Evolutionary conservation across 2,797 vertebrate species (phyloP).

Genomic region (Tachyglossus aculeatus): DNA sequence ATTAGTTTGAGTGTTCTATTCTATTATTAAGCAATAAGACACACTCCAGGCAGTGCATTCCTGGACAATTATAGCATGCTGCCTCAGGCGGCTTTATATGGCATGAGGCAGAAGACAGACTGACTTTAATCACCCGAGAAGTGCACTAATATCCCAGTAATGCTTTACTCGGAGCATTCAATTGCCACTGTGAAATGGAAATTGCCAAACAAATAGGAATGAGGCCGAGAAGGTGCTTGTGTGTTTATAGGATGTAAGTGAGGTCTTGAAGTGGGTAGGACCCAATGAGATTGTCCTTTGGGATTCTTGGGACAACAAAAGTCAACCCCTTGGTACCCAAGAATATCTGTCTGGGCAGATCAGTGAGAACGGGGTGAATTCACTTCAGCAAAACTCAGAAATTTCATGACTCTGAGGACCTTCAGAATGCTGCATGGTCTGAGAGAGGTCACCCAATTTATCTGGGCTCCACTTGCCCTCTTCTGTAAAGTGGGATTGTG

Average conservation of each 20-base stretch:
- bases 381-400: background rate
- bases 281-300: too few species aligned
- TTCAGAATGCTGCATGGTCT: background rate
- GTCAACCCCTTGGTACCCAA: too few species aligned
- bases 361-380: background rate
- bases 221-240: background rate
- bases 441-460: background rate
- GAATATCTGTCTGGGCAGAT: too few species aligned
- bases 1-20: conserved; percentile 51
- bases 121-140: conserved; percentile 31
- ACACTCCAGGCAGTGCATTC: background rate
- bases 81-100: background rate
- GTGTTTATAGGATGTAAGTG: background rate
- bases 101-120: background rate
- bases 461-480: background rate
- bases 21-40: conserved; percentile 29
- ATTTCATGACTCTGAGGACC: background rate
- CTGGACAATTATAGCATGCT: conserved; percentile 3
- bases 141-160: conserved; percentile 8
- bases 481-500: background rate
- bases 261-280: too few species aligned
- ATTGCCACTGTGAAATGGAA: conserved; percentile 33
- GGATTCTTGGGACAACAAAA: too few species aligned
- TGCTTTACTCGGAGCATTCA: conserved; percentile 21
- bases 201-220: conserved; percentile 33